Evolutionary conservation across 1,140 invertebrate species (phyloP), one percentile per base, ranked within the genome.

Genomic region (Halyomorpha halys): DNA sequence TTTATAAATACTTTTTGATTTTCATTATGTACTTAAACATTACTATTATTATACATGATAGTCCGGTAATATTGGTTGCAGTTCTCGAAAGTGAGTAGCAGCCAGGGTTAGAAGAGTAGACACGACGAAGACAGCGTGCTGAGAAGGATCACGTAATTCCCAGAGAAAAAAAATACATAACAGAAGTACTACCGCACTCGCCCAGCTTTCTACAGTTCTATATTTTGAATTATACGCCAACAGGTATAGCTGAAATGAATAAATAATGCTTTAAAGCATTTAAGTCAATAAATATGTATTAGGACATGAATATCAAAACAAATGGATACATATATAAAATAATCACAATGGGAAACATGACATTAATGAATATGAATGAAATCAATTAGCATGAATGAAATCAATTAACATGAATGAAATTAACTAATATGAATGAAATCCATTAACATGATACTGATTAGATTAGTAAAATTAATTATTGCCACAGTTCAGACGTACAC

Each of bases 31-130:
- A 39, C 34, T 39, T 44, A 62, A 18, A 19, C n/a, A 27, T 47
- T 45, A 13, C 8, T 25, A 15, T 45, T 47, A 34, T 70, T 62
- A 70, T 30, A 70, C 68, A 64, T 70, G 67, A 61, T 70, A 70
- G 59, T 70, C 65, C 15, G 69, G 69, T 18, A 68, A 59, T 66
- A 67, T 69, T 9, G 62, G 27, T 39, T 63, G 59, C 19, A 67
- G 59, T 47, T 56, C 56, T 54, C 69, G 49, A 21, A 21, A 51
- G 21, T 67, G 47, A 14, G 66, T 67, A 16, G 51, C 64, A 25
- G 64, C n/a, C 39, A 67, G 66, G 19, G 62, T 64, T 5, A 54
- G 45, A 15, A 65, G 23, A 15, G 69, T 63, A n/a, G 64, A 67
- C 18, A 44, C 19, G 11, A 66, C 44, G n/a, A 66, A 65, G 1